A percentile compares a stretch with the other conserved stretches of the same genome.
These are phyloP conservation scores for Dione vanillae DNA, from an alignment of 2,888 invertebrate genomes.

Conservation along the genomic window DNA sequence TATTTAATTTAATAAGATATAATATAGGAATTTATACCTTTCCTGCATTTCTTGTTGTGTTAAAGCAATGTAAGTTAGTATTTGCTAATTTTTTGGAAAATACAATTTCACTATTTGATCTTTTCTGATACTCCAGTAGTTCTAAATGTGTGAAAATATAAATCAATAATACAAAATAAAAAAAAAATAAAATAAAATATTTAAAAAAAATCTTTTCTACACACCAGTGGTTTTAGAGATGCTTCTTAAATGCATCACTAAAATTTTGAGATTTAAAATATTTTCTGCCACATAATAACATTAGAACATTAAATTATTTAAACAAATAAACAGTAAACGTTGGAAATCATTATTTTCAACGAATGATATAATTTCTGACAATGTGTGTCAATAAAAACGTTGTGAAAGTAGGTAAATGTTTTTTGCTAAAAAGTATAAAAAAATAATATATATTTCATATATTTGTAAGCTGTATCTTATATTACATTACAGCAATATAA, in stretches of 20 bases:
- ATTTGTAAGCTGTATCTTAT: too few relatives aligned
- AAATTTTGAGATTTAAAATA: conserved; percentile 37
- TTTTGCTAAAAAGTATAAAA: not conserved
- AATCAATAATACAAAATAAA: conserved; percentile 48
- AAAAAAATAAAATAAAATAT: conserved; percentile 40
- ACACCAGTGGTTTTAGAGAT: conserved; percentile 62
- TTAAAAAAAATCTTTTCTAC: conserved; percentile 42
- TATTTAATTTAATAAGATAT: too few relatives aligned
- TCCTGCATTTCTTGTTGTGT: not conserved
- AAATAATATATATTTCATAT: too few relatives aligned
- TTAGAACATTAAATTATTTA: not conserved
- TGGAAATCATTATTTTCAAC: conserved; percentile 17
- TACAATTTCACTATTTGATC: not conserved
- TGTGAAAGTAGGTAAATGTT: not conserved
- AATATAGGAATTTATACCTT: too few relatives aligned
- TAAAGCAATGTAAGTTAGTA: not conserved
- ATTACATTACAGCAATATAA: too few relatives aligned
- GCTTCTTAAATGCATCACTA: conserved; percentile 60
- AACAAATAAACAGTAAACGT: not conserved
- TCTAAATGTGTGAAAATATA: conserved; percentile 63
- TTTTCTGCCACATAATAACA: not conserved
- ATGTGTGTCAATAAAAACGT: not conserved
- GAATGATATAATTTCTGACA: not conserved
- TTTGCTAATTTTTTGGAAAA: not conserved
- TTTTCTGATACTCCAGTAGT: conserved; percentile 60